Evolutionary conservation across 37 sponge, comb jelly and placozoan genomes (phyloP), one percentile per base, ranked within the genome.

Genomic region (Haliclona indistincta): DNA sequence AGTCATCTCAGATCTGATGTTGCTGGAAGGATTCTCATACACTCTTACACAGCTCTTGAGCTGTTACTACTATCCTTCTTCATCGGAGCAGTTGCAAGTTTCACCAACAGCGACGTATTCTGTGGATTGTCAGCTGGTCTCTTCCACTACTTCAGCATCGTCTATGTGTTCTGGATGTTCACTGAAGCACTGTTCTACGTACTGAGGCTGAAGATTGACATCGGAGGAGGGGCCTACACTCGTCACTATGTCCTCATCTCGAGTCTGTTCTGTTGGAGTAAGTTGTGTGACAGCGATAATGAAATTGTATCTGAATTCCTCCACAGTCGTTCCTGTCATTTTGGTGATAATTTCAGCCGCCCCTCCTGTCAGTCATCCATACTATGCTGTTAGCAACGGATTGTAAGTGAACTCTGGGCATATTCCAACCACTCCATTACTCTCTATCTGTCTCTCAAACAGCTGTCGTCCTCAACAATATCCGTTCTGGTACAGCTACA

Each of bases 131-230:
- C 28, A 38, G 60, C 82, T 51, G 82, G 73, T 30, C 41, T 81
- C 38, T 35, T 81, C 40, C 73, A 81, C 34, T 81, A 81, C 67
- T 64, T 81, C 55, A 64, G 72, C 49, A n/a, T 81, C 29, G 82
- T 81, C 37, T 81, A 65, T 43, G 71, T 81, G 22, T 26, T 38
- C 53, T 81, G 82, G 82, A 71, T 64, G 7, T 34, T 64, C 8
- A 63, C 41, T 51, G 82, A 81, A 64, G 73, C 71, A 38, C 36
- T 81, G 22, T 73, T 40, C 23, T 63, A 71, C n/a, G 72, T 45
- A n/a, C 4, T 64, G 13, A 81, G 72, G 38, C 38, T 81, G 63
- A 62, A 49, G 13, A 36, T 40, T 28, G 66, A 63, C 19, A 8
- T 81, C 5, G 74, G 74, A 28, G 70, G 22, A 33, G 7, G 25